Conservation (phyloP, 92 coral and sea anemone genomes). For the Pocillopora meandrina region DNA sequence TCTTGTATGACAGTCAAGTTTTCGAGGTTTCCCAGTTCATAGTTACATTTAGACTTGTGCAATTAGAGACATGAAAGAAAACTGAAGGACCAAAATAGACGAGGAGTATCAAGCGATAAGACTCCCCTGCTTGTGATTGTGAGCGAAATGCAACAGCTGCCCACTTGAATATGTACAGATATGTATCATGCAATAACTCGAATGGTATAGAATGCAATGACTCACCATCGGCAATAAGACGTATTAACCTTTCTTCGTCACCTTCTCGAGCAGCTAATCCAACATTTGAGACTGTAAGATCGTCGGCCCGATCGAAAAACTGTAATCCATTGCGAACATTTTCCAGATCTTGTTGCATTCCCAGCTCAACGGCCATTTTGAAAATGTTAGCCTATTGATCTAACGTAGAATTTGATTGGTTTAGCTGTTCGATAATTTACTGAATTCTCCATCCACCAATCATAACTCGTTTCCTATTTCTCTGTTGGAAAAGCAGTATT, state of each 20-base stretch:
- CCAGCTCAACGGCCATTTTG: background rate
- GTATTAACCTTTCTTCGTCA: slow-evolving; percentile 39
- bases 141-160: too few relatives aligned
- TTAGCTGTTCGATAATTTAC: background rate
- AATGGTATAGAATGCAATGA: background rate
- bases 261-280: slow-evolving; percentile 80
- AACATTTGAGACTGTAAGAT: slow-evolving; percentile 56
- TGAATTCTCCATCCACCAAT: slow-evolving; percentile 1
- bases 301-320: slow-evolving; percentile 68
- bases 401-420: slow-evolving; percentile 40
- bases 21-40: too few relatives aligned
- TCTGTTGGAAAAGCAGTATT: background rate
- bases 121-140: too few relatives aligned
- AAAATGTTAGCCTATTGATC: background rate
- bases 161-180: too few relatives aligned
- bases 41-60: too few relatives aligned
- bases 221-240: slow-evolving; percentile 35
- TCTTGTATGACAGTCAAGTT: too few relatives aligned
- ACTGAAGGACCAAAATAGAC: too few relatives aligned
- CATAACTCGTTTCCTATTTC: slow-evolving; percentile 22
- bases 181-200: too few relatives aligned
- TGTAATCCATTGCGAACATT: slow-evolving; percentile 29
- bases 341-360: background rate
- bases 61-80: too few relatives aligned
- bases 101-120: too few relatives aligned